These are phyloP conservation scores for Idaea biselata DNA, from an alignment of 2,888 invertebrate species.

Conservation along the genomic window DNA sequence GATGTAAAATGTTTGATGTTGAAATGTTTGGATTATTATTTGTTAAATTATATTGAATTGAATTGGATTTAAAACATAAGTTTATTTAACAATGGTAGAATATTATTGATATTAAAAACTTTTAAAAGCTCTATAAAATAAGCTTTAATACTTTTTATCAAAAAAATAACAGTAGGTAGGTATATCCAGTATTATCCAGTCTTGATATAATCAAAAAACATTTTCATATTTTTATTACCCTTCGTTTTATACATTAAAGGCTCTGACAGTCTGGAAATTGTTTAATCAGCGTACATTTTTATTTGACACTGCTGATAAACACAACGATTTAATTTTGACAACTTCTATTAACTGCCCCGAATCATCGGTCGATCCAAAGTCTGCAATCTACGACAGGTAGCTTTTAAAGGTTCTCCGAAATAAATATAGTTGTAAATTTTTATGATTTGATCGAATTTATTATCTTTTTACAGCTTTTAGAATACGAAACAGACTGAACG, in stretches of 20 bases:
- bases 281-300: neutral
- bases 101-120: no score
- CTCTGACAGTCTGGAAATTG: neutral
- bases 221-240: neutral
- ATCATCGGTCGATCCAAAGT: neutral
- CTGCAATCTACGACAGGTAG: neutral
- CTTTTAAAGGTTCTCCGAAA: neutral
- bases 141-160: neutral
- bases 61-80: no score
- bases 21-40: no score
- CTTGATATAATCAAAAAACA: neutral
- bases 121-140: no score
- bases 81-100: no score
- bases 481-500: neutral
- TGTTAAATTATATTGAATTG: no score
- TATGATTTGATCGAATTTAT: constrained; percentile 1
- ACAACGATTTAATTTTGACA: neutral
- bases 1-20: no score
- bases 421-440: constrained; percentile 1
- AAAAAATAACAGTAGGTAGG: neutral
- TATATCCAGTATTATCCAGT: no score
- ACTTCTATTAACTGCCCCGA: neutral
- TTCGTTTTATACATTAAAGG: neutral
- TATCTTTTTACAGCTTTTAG: neutral
- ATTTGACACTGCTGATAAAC: neutral